Evolutionary conservation across 2,888 invertebrate genomes (phyloP).

Genomic region (Dasysyrphus albostriatus): DNA sequence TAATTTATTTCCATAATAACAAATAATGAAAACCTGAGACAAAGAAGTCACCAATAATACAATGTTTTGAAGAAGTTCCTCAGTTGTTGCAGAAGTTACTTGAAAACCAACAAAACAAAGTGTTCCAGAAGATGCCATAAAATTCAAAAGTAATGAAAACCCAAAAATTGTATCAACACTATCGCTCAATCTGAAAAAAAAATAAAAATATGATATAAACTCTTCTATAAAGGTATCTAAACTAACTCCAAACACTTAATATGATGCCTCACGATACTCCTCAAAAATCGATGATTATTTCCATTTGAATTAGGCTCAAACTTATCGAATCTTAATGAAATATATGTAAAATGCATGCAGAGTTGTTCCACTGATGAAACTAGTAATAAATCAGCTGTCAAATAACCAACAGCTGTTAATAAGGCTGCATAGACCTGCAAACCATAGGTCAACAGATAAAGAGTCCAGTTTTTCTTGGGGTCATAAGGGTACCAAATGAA

Average conservation of each 20-base stretch:
- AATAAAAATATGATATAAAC: background rate
- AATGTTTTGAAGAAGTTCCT: conserved; percentile 79
- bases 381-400: conserved; percentile 79
- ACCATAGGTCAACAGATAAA: conserved; percentile 76
- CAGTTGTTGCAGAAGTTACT: conserved; percentile 79
- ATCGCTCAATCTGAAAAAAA: conserved; percentile 78
- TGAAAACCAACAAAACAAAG: conserved; percentile 82
- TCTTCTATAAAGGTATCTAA: too few relatives aligned
- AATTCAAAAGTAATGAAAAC: conserved; percentile 80
- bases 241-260: conserved; percentile 80
- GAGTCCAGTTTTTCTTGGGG: conserved; percentile 65
- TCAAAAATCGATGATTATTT: conserved; percentile 77
- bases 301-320: conserved; percentile 65
- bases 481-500: conserved; percentile 81
- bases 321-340: conserved; percentile 77
- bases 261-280: conserved; percentile 77
- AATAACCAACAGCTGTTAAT: conserved; percentile 79
- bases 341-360: conserved; percentile 80
- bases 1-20: conserved; percentile 81
- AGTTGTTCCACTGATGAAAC: conserved; percentile 80
- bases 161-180: conserved; percentile 78
- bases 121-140: conserved; percentile 81
- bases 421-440: conserved; percentile 78
- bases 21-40: conserved; percentile 80
- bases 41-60: conserved; percentile 80